These are phyloP conservation scores for Branchipolynoe longqiensis DNA, from an alignment of 2,888 invertebrate species.

Conservation along the genomic window DNA sequence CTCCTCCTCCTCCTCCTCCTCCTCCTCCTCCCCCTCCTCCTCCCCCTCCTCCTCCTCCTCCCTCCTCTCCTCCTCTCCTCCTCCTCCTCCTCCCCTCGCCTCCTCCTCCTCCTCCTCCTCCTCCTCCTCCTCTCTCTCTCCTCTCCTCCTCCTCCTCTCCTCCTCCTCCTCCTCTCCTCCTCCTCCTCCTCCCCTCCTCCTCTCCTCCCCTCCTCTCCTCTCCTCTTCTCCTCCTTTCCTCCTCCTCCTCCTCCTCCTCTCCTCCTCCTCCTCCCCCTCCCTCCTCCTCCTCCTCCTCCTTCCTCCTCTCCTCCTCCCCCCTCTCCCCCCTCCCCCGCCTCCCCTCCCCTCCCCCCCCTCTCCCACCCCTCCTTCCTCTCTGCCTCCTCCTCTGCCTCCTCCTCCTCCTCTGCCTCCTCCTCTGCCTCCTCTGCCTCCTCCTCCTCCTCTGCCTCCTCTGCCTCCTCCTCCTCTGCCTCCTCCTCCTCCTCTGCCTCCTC, in stretches of 20 bases:
- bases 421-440: neutral
- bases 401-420: neutral
- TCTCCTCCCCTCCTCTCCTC: neutral
- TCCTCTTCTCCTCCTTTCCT: neutral
- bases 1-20: neutral
- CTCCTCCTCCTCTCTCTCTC: neutral
- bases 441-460: neutral
- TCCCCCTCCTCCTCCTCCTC: neutral
- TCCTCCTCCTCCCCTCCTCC: too few relatives aligned
- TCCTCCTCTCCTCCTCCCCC: neutral
- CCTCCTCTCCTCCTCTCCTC: neutral
- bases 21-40: neutral
- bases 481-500: too few relatives aligned
- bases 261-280: neutral
- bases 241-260: neutral
- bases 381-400: neutral
- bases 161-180: too few relatives aligned
- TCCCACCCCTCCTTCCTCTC: neutral
- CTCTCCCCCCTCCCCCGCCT: neutral
- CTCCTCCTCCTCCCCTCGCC: neutral
- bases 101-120: too few relatives aligned
- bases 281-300: neutral
- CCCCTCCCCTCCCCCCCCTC: neutral
- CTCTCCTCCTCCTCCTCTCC: too few relatives aligned
- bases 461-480: too few relatives aligned